A percentile compares a stretch with the other conserved stretches of the same genome.
These are phyloP conservation scores for Casuarius casuarius DNA, from an alignment of 2,113 vertebrate genomes.

Conservation along the genomic window DNA sequence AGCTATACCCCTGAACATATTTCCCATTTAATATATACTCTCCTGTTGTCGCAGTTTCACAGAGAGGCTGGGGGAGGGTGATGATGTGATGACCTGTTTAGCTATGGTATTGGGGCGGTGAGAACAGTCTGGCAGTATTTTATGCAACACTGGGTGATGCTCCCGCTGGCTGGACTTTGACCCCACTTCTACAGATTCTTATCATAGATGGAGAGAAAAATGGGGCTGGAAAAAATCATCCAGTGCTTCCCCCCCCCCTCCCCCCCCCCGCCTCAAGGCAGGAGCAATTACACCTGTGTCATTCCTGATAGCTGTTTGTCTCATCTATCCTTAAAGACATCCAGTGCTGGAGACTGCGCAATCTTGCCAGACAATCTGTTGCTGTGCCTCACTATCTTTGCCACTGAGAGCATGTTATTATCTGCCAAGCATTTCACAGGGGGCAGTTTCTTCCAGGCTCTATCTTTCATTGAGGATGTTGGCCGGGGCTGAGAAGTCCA, in stretches of 20 bases:
- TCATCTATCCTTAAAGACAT: neutral
- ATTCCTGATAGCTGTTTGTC: neutral
- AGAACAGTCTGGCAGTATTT: neutral
- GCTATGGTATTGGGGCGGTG: no score
- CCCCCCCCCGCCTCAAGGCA: neutral
- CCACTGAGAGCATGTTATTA: neutral
- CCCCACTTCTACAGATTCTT: neutral
- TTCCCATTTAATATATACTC: neutral
- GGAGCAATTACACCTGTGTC: neutral
- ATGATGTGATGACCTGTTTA: neutral
- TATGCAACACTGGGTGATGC: neutral
- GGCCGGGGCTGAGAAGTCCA: constrained; percentile 18
- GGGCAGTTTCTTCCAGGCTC: neutral
- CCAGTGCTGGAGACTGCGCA: neutral
- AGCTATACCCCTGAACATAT: rapidly evolving
- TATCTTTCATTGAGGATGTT: neutral
- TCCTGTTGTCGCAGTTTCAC: neutral
- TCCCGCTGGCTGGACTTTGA: neutral
- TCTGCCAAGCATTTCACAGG: constrained; percentile 20
- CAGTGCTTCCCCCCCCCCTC: neutral
- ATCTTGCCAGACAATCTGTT: constrained; percentile 53
- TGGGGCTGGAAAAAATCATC: neutral
- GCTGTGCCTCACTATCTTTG: neutral
- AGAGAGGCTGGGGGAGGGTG: neutral
- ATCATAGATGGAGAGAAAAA: neutral